Percentiles rank a stretch among this genome's conserved stretches.
Evolutionary conservation across 2,888 invertebrate genomes (phyloP).

Genomic region (Ametastegia equiseti): DNA sequence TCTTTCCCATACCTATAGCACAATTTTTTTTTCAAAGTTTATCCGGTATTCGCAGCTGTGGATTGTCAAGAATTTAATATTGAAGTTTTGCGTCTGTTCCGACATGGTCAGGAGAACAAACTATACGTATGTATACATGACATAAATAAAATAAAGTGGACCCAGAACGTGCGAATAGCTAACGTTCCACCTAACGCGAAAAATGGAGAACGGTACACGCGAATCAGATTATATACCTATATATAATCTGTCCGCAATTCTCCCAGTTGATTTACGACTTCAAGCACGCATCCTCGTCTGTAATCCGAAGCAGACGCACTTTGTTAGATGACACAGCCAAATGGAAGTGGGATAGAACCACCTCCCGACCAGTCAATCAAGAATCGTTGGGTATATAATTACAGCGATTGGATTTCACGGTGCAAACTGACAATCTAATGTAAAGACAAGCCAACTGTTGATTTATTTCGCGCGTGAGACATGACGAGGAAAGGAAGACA

Average conservation of each 20-base stretch:
- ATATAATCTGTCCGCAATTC: background rate
- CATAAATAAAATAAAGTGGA: background rate
- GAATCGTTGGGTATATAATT: slow-evolving; percentile 17
- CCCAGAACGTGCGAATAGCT: background rate
- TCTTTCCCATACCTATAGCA: background rate
- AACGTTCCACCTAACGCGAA: background rate
- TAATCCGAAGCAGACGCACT: slow-evolving; percentile 11
- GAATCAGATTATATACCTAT: background rate
- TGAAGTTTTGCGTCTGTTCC: background rate
- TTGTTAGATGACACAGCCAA: background rate
- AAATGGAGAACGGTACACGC: background rate
- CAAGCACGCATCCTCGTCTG: slow-evolving; percentile 11
- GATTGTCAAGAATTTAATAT: background rate
- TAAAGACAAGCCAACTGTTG: background rate
- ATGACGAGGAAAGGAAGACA: background rate
- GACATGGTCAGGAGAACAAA: background rate
- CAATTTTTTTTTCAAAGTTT: too few relatives aligned
- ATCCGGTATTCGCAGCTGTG: background rate
- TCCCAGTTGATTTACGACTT: background rate
- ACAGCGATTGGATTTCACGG: slow-evolving; percentile 31
- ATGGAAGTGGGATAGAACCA: slow-evolving; percentile 10
- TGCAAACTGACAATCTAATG: background rate
- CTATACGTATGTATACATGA: background rate
- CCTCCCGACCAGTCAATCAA: slow-evolving; percentile 20
- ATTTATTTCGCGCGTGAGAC: background rate